phyloP scores from a whole-genome alignment of 2,888 invertebrate species.

The Lepidochrysops patricia region DNA sequence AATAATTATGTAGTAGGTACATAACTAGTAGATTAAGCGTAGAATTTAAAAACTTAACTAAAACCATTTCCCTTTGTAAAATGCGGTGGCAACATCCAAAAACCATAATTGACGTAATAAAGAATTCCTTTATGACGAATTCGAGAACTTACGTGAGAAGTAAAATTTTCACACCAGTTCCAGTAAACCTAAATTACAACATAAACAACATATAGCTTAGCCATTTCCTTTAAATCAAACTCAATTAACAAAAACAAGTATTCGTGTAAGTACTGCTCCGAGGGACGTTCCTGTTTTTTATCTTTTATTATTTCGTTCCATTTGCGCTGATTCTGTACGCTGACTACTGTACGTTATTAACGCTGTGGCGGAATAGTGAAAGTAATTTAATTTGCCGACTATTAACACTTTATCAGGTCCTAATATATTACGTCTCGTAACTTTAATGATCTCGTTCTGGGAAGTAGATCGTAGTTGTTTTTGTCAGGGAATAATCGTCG shows the following conservation, averaged over 20 bases:
- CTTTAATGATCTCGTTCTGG: neutral
- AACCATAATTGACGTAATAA: neutral
- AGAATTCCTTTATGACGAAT: neutral
- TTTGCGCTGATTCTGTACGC: too few relatives aligned
- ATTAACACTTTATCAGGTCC: conserved; percentile 2
- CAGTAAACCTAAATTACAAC: conserved; percentile 11
- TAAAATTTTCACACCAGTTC: conserved; percentile 20
- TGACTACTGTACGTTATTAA: too few relatives aligned
- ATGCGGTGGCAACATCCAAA: neutral
- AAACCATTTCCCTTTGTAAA: neutral
- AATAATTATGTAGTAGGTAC: too few relatives aligned
- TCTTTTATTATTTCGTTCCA: too few relatives aligned
- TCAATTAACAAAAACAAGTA: too few relatives aligned
- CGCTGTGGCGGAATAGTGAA: conserved; percentile 20
- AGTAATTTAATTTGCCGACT: conserved; percentile 14
- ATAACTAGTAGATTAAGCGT: too few relatives aligned
- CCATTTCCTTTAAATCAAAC: too few relatives aligned
- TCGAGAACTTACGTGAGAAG: conserved; percentile 17
- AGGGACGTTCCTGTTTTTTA: too few relatives aligned
- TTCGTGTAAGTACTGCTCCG: too few relatives aligned
- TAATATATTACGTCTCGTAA: neutral
- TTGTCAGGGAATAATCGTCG: neutral
- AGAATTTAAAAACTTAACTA: too few relatives aligned
- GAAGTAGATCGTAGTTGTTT: neutral
- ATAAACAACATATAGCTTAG: too few relatives aligned